A percentile compares a stretch with the other conserved stretches of the same genome.
phyloP scores from a whole-genome alignment of 1,140 invertebrate species.

The Ceratosolen solmsi region DNA sequence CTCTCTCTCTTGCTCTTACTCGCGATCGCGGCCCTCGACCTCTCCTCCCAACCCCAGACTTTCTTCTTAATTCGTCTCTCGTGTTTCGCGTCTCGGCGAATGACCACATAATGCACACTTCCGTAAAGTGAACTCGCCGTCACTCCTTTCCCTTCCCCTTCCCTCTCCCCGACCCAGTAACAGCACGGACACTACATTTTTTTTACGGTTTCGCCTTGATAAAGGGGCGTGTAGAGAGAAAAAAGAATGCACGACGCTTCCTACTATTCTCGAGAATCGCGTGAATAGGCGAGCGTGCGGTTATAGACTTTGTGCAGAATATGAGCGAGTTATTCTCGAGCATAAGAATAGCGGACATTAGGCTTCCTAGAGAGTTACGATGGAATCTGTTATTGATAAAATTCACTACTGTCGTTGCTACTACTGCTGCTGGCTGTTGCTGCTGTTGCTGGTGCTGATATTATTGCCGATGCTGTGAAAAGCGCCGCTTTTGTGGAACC shows the following conservation, averaged over 20 bases:
- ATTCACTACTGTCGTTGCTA: background rate
- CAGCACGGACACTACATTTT: background rate
- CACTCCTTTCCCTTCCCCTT: background rate
- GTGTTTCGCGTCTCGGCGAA: constrained; percentile 13
- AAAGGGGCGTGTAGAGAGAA: background rate
- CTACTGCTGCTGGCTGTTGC: no score
- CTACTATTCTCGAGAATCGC: background rate
- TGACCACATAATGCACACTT: constrained; percentile 44
- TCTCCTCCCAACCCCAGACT: constrained; percentile 35
- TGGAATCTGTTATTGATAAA: constrained; percentile 14
- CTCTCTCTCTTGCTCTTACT: constrained; percentile 23
- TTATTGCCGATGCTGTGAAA: background rate
- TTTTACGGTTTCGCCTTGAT: constrained; percentile 14
- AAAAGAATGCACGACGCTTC: background rate
- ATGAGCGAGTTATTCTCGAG: background rate
- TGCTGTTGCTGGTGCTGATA: no score
- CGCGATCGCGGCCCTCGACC: background rate
- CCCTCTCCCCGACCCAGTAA: constrained; percentile 31
- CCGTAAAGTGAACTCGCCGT: constrained; percentile 56
- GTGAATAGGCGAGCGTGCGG: background rate
- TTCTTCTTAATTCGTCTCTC: constrained; percentile 40
- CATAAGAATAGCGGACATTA: background rate
- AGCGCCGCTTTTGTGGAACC: background rate
- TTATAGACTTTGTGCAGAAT: background rate
- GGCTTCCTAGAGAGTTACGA: background rate